These are phyloP conservation scores for Hippocampus abdominalis DNA, from an alignment of 2,113 vertebrate species.

Conservation along the genomic window DNA sequence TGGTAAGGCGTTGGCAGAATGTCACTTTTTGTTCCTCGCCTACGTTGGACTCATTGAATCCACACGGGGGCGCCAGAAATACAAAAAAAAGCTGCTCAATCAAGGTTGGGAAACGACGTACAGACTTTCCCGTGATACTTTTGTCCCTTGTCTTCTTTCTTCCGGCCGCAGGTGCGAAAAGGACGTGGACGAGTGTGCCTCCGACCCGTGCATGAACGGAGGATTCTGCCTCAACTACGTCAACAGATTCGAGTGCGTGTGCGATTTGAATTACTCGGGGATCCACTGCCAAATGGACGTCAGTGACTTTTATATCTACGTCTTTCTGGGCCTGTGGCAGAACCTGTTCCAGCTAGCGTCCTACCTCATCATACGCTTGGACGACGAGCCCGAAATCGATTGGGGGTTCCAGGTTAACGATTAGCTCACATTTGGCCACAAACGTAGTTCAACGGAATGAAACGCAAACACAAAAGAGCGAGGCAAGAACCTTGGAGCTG, in stretches of 20 bases:
- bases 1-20: slow-evolving; percentile 62
- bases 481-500: not conserved
- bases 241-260: slow-evolving; percentile 81
- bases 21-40: not conserved
- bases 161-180: slow-evolving; percentile 78
- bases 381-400: slow-evolving; percentile 84
- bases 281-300: slow-evolving; percentile 83
- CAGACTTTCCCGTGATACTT: not conserved
- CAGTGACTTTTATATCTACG: slow-evolving; percentile 85
- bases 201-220: slow-evolving; percentile 79
- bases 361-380: slow-evolving; percentile 82
- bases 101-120: not conserved
- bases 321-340: slow-evolving; percentile 87
- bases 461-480: not conserved
- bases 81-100: not conserved
- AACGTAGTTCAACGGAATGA: not conserved
- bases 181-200: slow-evolving; percentile 83
- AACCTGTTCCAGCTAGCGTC: slow-evolving; percentile 89
- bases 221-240: slow-evolving; percentile 81
- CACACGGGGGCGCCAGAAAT: not conserved
- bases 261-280: slow-evolving; percentile 78
- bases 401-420: slow-evolving; percentile 70
- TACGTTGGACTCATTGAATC: not conserved
- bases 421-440: slow-evolving; percentile 11
- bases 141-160: not conserved